Conservation (phyloP, 1,140 invertebrate species). For the Euwallacea fornicatus region DNA sequence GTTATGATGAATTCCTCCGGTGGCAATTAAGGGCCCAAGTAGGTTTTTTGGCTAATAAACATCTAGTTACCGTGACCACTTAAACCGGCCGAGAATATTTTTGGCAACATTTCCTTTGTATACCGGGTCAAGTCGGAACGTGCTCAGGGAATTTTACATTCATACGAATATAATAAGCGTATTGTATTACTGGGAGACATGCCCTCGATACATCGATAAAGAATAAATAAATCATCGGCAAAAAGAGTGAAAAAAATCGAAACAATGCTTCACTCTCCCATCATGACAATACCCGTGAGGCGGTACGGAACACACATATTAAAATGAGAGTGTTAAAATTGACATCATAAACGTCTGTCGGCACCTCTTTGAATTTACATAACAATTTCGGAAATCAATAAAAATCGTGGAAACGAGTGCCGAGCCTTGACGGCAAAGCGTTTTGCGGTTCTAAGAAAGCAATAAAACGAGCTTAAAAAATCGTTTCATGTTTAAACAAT, state of each 20-base stretch:
- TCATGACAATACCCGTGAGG: too few species aligned
- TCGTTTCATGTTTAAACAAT: constrained; percentile 21
- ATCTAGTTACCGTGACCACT: constrained; percentile 29
- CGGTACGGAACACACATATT: constrained; percentile 13
- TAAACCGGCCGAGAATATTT: constrained; percentile 30
- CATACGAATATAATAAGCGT: not conserved
- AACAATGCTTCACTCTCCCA: too few species aligned
- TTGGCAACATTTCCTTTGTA: constrained; percentile 29
- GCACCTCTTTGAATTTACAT: constrained; percentile 30
- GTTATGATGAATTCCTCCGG: constrained; percentile 35
- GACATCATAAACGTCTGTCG: constrained; percentile 32
- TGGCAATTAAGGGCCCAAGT: constrained; percentile 29
- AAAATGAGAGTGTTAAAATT: constrained; percentile 30
- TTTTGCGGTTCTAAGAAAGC: constrained; percentile 17
- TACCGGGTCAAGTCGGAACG: constrained; percentile 5
- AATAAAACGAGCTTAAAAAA: constrained; percentile 13
- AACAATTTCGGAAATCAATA: constrained; percentile 29
- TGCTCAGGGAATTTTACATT: not conserved
- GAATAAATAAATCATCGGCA: too few species aligned
- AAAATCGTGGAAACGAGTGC: constrained; percentile 8
- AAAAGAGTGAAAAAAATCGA: too few species aligned
- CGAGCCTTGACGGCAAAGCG: not conserved
- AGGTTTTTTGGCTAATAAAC: constrained; percentile 34
- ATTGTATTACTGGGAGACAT: not conserved
- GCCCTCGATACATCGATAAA: too few species aligned